Evolutionary conservation across 2,797 vertebrate genomes (phyloP).

Genomic region (Lophotriccus pileatus): DNA sequence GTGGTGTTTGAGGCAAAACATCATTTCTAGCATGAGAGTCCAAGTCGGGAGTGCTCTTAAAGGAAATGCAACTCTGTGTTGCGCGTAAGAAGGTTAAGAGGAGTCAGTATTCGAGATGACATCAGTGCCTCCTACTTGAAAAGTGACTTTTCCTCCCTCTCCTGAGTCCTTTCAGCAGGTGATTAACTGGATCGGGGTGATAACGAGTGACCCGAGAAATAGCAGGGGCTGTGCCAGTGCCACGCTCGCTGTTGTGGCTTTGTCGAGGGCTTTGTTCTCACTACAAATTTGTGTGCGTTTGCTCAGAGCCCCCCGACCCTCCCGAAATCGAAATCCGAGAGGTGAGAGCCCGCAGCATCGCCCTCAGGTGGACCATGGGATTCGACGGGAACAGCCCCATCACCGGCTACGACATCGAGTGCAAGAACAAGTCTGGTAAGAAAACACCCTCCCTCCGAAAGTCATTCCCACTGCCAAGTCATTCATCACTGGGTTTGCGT

Average conservation of each 20-base stretch:
- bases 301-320: constrained; percentile 93
- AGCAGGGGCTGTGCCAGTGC: not conserved
- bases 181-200: not conserved
- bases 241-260: accelerated
- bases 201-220: not conserved
- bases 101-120: not conserved
- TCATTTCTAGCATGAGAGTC: not conserved
- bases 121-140: not conserved
- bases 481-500: not conserved
- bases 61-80: not conserved
- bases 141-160: not conserved
- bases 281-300: constrained; percentile 29
- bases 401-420: constrained; percentile 97
- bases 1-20: not conserved
- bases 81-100: not conserved
- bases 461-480: accelerated
- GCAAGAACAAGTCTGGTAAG: constrained; percentile 98
- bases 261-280: not conserved
- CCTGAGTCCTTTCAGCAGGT: not conserved
- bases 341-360: constrained; percentile 94
- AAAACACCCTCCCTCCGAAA: not conserved
- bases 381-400: constrained; percentile 99
- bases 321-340: constrained; percentile 97
- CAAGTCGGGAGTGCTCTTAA: not conserved
- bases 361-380: constrained; percentile 98